These are phyloP conservation scores for Gonocerus acuteangulatus DNA, from an alignment of 2,888 invertebrate genomes.

Conservation along the genomic window DNA sequence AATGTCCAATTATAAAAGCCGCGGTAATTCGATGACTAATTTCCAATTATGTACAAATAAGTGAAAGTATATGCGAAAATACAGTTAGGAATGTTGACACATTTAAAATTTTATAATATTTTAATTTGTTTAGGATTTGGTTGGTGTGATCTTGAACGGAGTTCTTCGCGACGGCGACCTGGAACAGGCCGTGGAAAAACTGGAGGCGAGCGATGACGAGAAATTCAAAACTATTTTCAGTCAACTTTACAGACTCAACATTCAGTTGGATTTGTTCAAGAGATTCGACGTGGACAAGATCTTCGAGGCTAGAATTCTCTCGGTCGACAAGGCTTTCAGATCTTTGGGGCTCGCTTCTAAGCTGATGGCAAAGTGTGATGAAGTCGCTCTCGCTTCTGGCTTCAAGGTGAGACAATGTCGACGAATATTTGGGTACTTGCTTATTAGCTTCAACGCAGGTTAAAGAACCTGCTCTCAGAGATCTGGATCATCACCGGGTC, in stretches of 20 bases:
- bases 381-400: slow-evolving; percentile 56
- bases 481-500: too few relatives aligned
- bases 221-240: slow-evolving; percentile 73
- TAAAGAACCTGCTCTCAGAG: too few relatives aligned
- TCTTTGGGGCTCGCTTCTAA: slow-evolving; percentile 68
- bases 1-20: too few relatives aligned
- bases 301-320: slow-evolving; percentile 72
- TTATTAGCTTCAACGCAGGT: too few relatives aligned
- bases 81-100: too few relatives aligned
- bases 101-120: too few relatives aligned
- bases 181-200: slow-evolving; percentile 59
- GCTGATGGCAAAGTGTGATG: slow-evolving; percentile 59
- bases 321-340: slow-evolving; percentile 62
- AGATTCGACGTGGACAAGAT: slow-evolving; percentile 60
- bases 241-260: slow-evolving; percentile 62
- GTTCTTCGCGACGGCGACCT: slow-evolving; percentile 63
- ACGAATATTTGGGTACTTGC: too few relatives aligned
- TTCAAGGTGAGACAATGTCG: slow-evolving; percentile 61
- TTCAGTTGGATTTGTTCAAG: slow-evolving; percentile 59
- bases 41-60: too few relatives aligned
- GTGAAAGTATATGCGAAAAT: too few relatives aligned
- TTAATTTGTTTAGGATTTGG: slow-evolving; percentile 51
- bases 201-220: slow-evolving; percentile 57
- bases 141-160: slow-evolving; percentile 73
- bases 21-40: too few relatives aligned